Evolutionary conservation across 1,140 invertebrate species (phyloP), one percentile per base, ranked within the genome.

Genomic region (Apolygus lucorum): DNA sequence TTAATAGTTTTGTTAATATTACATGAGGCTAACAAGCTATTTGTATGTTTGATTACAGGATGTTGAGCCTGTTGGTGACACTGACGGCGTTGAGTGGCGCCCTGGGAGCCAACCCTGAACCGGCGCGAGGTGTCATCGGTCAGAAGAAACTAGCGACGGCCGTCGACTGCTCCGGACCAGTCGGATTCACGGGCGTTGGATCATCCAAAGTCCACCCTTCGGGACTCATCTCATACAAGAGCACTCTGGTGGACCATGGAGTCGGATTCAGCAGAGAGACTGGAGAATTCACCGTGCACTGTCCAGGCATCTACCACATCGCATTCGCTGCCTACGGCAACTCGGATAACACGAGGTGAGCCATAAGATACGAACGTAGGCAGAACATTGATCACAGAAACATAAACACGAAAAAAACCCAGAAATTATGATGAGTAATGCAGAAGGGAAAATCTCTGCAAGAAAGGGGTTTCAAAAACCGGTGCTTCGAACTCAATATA

Each of bases 291-390:
- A 82, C 80, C 26, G 79, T 79, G 0, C 79, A 82, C 71, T 84
- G 82, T 73, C 81, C 82, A 17, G 82, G 81, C 28, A 76, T 82
- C 11, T 83, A 84, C 69, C 82, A 82, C 70, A 81, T 84, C 73
- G 79, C 79, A 29, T 82, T 82, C 71, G 78, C 79, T 21, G 81
- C 78, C 69, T 81, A 52, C 72, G 72, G n/a, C 0, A 59, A 70
- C 4, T 49, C 71, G 2, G 52, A 67, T 17, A 66, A 72, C 65
- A 72, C 71, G 21, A 72, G 65, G 71, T 72, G 14, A 69, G 64
- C n/a, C n/a, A n/a, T n/a, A n/a, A n/a, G n/a, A n/a, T n/a, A n/a
- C n/a, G n/a, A n/a, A n/a, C n/a, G n/a, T n/a, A n/a, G n/a, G n/a
- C n/a, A n/a, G n/a, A n/a, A n/a, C n/a, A n/a, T n/a, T n/a, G n/a